These are phyloP conservation scores for Butastur rufipennis DNA, from an alignment of 2,113 vertebrate species.

Conservation along the genomic window DNA sequence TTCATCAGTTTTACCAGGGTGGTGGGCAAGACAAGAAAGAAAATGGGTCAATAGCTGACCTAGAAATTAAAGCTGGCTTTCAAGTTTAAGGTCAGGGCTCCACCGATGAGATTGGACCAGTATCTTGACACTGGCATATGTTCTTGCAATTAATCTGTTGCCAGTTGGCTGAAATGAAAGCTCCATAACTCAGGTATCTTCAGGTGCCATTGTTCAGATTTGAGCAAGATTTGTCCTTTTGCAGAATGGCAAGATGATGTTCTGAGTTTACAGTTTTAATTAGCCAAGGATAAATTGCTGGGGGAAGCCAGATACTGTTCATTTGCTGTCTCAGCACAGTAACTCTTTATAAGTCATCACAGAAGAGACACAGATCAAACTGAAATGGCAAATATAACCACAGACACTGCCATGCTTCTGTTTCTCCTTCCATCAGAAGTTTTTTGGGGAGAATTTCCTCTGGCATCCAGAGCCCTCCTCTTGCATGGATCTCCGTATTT, in stretches of 20 bases:
- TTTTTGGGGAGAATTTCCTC: background rate
- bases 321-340: background rate
- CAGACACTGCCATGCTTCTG: background rate
- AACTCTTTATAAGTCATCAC: background rate
- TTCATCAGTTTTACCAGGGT: background rate
- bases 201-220: background rate
- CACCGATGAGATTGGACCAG: background rate
- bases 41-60: background rate
- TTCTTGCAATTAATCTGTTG: background rate
- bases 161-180: background rate
- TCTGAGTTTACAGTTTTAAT: background rate
- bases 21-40: background rate
- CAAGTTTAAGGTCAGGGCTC: background rate
- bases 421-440: background rate
- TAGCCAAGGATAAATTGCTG: background rate
- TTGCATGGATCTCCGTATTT: background rate
- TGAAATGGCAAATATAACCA: background rate
- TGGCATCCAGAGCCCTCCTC: background rate
- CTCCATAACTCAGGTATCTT: rapidly evolving
- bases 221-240: background rate
- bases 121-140: background rate
- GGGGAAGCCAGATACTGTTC: background rate
- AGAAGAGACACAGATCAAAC: background rate
- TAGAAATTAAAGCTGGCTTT: background rate
- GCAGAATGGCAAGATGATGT: background rate